Evolutionary conservation across 1,140 invertebrate genomes (phyloP).

Genomic region (Neocloeon triangulifer): DNA sequence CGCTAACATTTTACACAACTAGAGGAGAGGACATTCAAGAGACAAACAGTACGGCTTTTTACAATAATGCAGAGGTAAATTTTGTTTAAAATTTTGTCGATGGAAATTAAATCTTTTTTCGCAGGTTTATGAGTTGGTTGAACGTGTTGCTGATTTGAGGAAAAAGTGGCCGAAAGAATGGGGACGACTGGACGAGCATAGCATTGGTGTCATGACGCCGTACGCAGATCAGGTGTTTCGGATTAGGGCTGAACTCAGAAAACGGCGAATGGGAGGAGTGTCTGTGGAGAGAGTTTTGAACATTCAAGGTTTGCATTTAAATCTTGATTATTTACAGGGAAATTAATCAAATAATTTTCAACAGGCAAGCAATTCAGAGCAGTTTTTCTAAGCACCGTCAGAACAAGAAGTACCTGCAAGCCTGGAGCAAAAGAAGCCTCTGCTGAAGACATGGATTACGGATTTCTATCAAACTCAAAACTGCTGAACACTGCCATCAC

Average conservation of each 20-base stretch:
- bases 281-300: conserved; percentile 71
- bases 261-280: conserved; percentile 44
- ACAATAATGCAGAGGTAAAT: conserved; percentile 57
- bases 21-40: conserved; percentile 53
- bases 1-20: conserved; percentile 64
- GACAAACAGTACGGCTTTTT: conserved; percentile 61
- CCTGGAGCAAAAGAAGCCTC: conserved; percentile 17
- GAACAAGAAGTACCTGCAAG: conserved; percentile 49
- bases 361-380: conserved; percentile 64
- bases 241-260: conserved; percentile 56
- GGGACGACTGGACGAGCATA: conserved; percentile 48
- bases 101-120: conserved; percentile 1
- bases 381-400: conserved; percentile 63
- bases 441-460: conserved; percentile 47
- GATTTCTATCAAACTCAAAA: conserved; percentile 66
- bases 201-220: conserved; percentile 64
- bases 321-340: no score
- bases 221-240: conserved; percentile 66
- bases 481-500: conserved; percentile 73
- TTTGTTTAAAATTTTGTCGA: neutral
- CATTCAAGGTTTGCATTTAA: conserved; percentile 38
- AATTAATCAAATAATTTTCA: no score
- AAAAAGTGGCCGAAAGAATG: conserved; percentile 48
- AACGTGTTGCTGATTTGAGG: conserved; percentile 40
- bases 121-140: conserved; percentile 47